Conservation (phyloP, 2,113 vertebrate genomes). For the Thinocorus orbignyianus region DNA sequence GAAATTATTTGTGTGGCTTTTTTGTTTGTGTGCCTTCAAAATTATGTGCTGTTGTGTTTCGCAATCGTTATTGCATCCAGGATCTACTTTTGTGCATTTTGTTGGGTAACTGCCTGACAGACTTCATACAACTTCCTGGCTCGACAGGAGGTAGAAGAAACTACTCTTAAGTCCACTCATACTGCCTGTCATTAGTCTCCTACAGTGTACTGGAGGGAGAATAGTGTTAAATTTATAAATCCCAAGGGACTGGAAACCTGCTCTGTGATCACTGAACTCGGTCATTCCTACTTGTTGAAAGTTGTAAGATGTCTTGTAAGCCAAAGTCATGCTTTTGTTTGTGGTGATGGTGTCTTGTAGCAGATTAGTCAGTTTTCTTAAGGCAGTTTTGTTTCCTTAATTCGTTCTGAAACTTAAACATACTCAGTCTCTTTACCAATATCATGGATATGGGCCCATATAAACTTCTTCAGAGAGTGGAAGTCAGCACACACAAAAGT, state of each 20-base stretch:
- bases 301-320: background rate
- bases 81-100: background rate
- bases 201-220: background rate
- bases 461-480: background rate
- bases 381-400: background rate
- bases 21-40: background rate
- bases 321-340: background rate
- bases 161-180: background rate
- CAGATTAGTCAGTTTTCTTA: background rate
- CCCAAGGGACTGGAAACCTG: background rate
- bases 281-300: background rate
- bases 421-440: background rate
- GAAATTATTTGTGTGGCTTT: background rate
- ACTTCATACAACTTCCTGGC: slow-evolving; percentile 3
- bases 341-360: background rate
- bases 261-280: background rate
- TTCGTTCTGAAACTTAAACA: background rate
- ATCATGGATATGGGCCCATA: fast-evolving
- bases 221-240: background rate
- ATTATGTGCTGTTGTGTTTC: background rate
- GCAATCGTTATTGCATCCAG: background rate
- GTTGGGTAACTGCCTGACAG: background rate
- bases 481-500: background rate
- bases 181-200: background rate
- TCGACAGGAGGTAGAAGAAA: background rate